phyloP scores from a whole-genome alignment of 2,888 invertebrate genomes.

The Linyphia triangularis region DNA sequence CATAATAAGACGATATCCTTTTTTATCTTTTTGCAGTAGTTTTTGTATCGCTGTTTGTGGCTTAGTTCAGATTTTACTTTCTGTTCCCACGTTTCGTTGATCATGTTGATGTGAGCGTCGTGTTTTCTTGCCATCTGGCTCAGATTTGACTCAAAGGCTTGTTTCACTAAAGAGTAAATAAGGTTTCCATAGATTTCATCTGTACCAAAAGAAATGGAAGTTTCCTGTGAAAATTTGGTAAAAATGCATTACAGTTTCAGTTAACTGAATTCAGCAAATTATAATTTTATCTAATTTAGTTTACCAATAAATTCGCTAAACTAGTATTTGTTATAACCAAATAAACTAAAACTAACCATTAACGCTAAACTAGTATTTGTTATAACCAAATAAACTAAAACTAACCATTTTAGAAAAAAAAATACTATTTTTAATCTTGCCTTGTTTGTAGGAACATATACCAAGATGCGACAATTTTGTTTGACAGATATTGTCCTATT shows the following conservation, averaged over 20 bases:
- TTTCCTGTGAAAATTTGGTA: constrained; percentile 26
- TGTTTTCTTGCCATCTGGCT: constrained; percentile 22
- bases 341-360: background rate
- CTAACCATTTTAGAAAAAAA: too few species aligned
- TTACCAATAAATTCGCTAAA: too few species aligned
- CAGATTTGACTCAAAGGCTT: constrained; percentile 32
- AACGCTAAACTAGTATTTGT: too few species aligned
- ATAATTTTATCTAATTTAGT: background rate
- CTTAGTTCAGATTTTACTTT: constrained; percentile 41
- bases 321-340: background rate
- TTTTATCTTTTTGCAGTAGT: constrained; percentile 34
- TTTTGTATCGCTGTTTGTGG: background rate
- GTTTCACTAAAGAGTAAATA: constrained; percentile 30
- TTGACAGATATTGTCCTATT: too few species aligned
- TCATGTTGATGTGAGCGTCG: constrained; percentile 3
- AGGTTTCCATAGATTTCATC: constrained; percentile 40
- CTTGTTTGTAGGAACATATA: too few species aligned
- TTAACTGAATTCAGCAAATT: background rate
- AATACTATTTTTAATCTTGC: too few species aligned
- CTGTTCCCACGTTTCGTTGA: constrained; percentile 62
- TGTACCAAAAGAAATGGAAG: constrained; percentile 17
- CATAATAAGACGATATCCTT: constrained; percentile 32
- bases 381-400: background rate
- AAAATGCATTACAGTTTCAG: background rate
- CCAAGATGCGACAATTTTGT: too few species aligned